Base-by-base conservation (phyloP, 92 coral and sea anemone genomes). In the Epizoanthus stellaris region DNA sequence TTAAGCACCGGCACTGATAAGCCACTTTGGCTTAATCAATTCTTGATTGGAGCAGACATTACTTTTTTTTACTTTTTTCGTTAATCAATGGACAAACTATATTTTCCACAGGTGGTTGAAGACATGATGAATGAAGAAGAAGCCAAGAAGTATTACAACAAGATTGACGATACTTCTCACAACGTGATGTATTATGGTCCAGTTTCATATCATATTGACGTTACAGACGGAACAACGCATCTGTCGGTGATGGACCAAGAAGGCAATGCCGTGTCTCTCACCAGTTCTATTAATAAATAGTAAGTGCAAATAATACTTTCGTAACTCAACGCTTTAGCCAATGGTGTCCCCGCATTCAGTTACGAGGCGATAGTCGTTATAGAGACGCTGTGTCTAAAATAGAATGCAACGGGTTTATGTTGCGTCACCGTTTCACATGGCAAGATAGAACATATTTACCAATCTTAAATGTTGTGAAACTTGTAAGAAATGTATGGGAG, bases 221-320 rank as follows among this genome's bases (percentile, higher is more conserved):
- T 94, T 81, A 94, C 98, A 36, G 91, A 91, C 15, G 98, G 98
- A 4, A 94, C 98, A 10, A 94, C 98, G 10, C 98, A 94, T 59
- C 80, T 94, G 85, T 94, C 98, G 36, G 87, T 94, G 20, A 73
- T 94, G 25, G 98, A 94, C 62, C 64, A 85, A 47, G 98, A 92
- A 0, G 98, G 98, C 57, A 91, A 90, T 54, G 98, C 95, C 7
- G 98, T 94, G 15, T 85, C 98, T 62, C 92, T 92, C 34, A 94
- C 98, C 21, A 94, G 91, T 20, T 94, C 98, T 49, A 94, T 94
- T 47, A 94, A 94, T 63, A 94, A 94, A 86, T 94, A 94, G 98
- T 94, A 72, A 89, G 98, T 73, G 40, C 8, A 1, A 2, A 10
- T 30, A 49, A 47, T 23, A 43, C 12, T 52, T 47, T 49, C 19